Base-by-base conservation (phyloP, 2,113 vertebrate species). In the Leucosticte australis region DNA sequence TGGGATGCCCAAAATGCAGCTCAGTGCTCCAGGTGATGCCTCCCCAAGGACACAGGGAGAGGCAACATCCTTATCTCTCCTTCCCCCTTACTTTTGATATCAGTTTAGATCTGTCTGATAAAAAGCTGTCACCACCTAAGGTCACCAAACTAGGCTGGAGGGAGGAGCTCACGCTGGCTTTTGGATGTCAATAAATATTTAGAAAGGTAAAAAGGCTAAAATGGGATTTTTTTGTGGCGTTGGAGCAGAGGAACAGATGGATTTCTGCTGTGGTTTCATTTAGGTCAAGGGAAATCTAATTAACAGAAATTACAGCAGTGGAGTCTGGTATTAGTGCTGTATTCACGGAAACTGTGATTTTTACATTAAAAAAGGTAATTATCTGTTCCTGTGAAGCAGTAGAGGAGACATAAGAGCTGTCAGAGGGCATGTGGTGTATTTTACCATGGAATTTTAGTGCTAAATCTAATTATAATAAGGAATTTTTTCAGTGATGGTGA, bases 251-350 rank as follows among this genome's bases (percentile, higher is more conserved):
- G 56, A 92, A 37, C 69, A 88, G 70, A 76, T 62, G 59, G 82
- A 55, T 85, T 71, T 50, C 47, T 67, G 76, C 42, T 55, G 7
- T 0, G 5, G 21, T 50, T 85, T 83, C 80, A 83, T 44, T 76
- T 62, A 95, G 83, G 77, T 74, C 7, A 4, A 77, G 63, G 89
- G 91, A 77, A 90, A 89, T 42, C 49, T 67, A 87, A 94, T 95
- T 95, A 93, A 81, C 68, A 86, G 47, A 37, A 63, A 59, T 94
- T 92, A 90, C 56, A 81, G 60, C 28, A 59, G 13, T 50, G 41
- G 68, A 63, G 55, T 23, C 71, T 62, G 46, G 46, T 73, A 39
- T 28, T 56, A 74, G 75, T 35, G 80, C 19, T 80, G 39, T 74
- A 78, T 46, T 44, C 82, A 56, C 14, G 81, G 68, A 83, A 69